These are phyloP conservation scores for Scelioninae gen. 1 DNA, from an alignment of 2,888 invertebrate species.

Conservation along the genomic window DNA sequence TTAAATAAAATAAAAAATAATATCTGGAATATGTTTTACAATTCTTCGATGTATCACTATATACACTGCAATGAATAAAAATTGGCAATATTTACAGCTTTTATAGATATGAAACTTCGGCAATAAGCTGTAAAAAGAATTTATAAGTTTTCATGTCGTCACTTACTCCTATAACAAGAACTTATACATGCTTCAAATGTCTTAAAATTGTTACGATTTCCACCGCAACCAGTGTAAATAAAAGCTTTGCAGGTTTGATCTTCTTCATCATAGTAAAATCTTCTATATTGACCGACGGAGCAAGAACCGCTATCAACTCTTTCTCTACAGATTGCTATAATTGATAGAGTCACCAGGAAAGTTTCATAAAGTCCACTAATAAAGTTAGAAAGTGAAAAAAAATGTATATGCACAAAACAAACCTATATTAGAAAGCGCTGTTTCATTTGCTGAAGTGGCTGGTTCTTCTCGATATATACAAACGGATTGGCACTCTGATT, in stretches of 20 bases:
- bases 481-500: constrained; percentile 90
- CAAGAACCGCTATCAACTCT: constrained; percentile 88
- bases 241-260: constrained; percentile 91
- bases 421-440: constrained; percentile 81
- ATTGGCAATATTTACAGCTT: constrained; percentile 19
- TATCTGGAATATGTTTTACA: too few relatives aligned
- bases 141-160: constrained; percentile 17
- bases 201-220: constrained; percentile 93
- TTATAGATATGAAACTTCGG: not conserved
- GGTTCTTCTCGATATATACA: constrained; percentile 88
- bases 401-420: constrained; percentile 49
- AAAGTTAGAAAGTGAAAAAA: not conserved
- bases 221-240: constrained; percentile 94
- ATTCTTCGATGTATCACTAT: not conserved
- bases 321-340: constrained; percentile 88
- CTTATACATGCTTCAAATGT: constrained; percentile 89
- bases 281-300: constrained; percentile 85
- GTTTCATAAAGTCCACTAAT: not conserved
- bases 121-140: too few relatives aligned
- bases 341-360: not conserved
- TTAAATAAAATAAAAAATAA: too few relatives aligned
- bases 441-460: constrained; percentile 82
- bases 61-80: constrained; percentile 25
- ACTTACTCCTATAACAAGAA: constrained; percentile 85
- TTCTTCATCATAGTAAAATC: constrained; percentile 90